phyloP scores from a whole-genome alignment of 2,113 vertebrate species.

The Trematomus loennbergii region DNA sequence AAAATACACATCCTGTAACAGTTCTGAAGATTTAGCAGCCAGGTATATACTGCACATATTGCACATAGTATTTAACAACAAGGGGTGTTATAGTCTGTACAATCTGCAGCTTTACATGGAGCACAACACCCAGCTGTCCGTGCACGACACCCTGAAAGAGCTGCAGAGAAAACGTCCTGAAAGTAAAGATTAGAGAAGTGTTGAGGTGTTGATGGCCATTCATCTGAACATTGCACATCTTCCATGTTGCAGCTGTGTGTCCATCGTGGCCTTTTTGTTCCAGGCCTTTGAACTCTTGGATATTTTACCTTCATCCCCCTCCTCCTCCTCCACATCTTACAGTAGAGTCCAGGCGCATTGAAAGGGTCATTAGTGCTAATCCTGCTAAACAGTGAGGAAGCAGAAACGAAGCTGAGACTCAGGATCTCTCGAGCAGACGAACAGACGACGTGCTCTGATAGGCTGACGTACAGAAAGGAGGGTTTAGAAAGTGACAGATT shows the following conservation, averaged over 20 bases:
- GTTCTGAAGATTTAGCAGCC: too few relatives aligned
- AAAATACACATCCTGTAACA: too few relatives aligned
- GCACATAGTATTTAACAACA: too few relatives aligned
- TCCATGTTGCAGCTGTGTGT: slow-evolving; percentile 78
- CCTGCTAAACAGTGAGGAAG: slow-evolving; percentile 79
- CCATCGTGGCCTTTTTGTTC: slow-evolving; percentile 84
- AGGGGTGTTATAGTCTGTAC: too few relatives aligned
- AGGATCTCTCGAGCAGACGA: slow-evolving; percentile 50
- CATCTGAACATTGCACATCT: slow-evolving; percentile 86
- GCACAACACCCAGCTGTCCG: slow-evolving; percentile 72
- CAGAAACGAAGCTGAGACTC: slow-evolving; percentile 71
- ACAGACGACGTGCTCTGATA: neutral
- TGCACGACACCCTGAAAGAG: neutral
- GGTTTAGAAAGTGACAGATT: too few relatives aligned
- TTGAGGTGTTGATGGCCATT: slow-evolving; percentile 80
- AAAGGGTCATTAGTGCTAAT: slow-evolving; percentile 83
- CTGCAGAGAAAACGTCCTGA: too few relatives aligned
- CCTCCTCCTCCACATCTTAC: slow-evolving; percentile 81
- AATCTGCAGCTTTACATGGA: neutral
- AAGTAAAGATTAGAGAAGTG: slow-evolving; percentile 75
- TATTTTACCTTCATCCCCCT: slow-evolving; percentile 66
- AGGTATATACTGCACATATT: too few relatives aligned
- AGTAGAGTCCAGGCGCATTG: slow-evolving; percentile 82
- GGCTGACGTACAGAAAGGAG: too few relatives aligned
- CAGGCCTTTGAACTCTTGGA: slow-evolving; percentile 78